These are phyloP conservation scores for Lissocephala sabroskyi DNA, from an alignment of 2,888 invertebrate species.

Conservation along the genomic window DNA sequence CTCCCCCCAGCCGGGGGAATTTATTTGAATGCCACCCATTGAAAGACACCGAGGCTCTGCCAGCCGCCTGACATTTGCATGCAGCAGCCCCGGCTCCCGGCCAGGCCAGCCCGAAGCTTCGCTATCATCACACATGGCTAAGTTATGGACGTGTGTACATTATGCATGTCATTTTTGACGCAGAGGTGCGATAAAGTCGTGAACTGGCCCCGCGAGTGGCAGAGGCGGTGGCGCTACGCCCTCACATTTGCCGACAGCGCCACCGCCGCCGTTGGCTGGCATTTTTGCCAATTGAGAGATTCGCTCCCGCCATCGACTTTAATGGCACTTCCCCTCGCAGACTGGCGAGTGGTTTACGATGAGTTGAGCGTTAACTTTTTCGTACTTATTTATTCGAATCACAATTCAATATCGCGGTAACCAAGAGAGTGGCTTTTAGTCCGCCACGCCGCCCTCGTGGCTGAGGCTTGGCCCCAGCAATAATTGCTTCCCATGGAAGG, in stretches of 20 bases:
- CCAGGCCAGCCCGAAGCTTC: too few species aligned
- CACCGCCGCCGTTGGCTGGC: too few species aligned
- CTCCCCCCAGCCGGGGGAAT: neutral
- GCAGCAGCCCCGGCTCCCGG: neutral
- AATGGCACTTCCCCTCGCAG: too few species aligned
- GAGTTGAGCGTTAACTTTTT: slow-evolving; percentile 4
- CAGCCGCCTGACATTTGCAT: slow-evolving; percentile 1
- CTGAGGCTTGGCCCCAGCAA: too few species aligned
- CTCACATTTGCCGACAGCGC: neutral
- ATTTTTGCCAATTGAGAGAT: too few species aligned
- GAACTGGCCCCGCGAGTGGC: neutral
- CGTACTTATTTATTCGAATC: slow-evolving; percentile 12
- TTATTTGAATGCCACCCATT: neutral
- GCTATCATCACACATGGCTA: too few species aligned
- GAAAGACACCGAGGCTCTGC: too few species aligned
- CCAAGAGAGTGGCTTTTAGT: neutral
- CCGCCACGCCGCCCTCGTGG: neutral
- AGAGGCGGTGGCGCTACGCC: slow-evolving; percentile 1
- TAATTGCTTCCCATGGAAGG: too few species aligned
- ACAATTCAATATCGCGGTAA: slow-evolving; percentile 3
- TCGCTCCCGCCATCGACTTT: too few species aligned
- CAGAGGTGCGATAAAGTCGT: slow-evolving; percentile 5
- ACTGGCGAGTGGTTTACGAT: slow-evolving; percentile 7
- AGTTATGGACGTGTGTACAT: too few species aligned
- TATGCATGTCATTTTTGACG: slow-evolving; percentile 5